Conservation (phyloP, 1,140 invertebrate genomes). For the Pseudomyrmex cubaensis region DNA sequence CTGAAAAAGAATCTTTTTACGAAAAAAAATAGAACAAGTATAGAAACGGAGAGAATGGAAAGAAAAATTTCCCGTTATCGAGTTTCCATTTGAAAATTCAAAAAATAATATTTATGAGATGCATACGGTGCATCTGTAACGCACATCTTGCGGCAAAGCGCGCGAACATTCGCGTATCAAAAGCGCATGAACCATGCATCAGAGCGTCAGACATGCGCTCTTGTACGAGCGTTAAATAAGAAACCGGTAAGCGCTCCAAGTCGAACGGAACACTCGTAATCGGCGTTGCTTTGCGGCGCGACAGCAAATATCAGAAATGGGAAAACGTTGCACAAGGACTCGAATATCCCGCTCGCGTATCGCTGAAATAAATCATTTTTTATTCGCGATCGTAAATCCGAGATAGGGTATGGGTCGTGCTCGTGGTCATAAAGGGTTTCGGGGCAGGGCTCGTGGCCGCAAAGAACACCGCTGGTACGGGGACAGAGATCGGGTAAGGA, state of each 20-base stretch:
- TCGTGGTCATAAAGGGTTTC: constrained; percentile 40
- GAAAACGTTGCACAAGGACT: constrained; percentile 1
- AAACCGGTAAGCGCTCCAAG: not conserved
- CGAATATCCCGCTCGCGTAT: constrained; percentile 35
- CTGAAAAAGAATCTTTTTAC: not conserved
- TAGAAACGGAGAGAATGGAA: not conserved
- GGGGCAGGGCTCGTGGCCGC: constrained; percentile 22
- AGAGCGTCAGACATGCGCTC: not conserved
- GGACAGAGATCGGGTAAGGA: constrained; percentile 25
- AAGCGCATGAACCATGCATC: constrained; percentile 13
- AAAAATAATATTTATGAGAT: constrained; percentile 38
- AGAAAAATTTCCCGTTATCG: constrained; percentile 18
- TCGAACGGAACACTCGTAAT: not conserved
- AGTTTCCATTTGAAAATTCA: constrained; percentile 35
- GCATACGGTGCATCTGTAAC: constrained; percentile 16
- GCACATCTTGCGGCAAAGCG: not conserved
- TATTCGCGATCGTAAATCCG: constrained; percentile 39
- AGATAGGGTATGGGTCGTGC: not conserved
- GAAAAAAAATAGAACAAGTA: not conserved
- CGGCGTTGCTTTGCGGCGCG: not conserved
- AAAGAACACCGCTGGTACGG: constrained; percentile 13
- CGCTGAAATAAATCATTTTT: constrained; percentile 46
- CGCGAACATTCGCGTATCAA: constrained; percentile 32
- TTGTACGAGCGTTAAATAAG: constrained; percentile 46
- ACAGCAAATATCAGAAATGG: constrained; percentile 29